Conservation (phyloP, 2,113 vertebrate genomes). For the Bufo bufo region DNA sequence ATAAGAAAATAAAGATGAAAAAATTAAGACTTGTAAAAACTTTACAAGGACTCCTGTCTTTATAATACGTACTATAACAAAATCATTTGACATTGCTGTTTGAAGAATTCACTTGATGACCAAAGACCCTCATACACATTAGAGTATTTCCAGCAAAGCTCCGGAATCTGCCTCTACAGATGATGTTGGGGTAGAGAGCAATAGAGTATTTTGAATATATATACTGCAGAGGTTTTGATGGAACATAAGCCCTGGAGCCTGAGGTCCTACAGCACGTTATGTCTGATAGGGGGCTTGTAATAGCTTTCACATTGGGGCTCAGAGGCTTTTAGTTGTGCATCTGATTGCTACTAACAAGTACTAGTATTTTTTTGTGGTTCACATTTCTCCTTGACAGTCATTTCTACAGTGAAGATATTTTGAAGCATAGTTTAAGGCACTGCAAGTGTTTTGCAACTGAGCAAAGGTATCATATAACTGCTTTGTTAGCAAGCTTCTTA, state of each 20-base stretch:
- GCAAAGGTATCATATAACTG: slow-evolving; percentile 11
- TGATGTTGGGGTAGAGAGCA: no score
- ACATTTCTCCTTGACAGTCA: background rate
- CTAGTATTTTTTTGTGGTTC: no score
- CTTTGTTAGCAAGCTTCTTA: slow-evolving; percentile 8
- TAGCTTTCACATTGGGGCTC: no score
- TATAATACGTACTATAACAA: background rate
- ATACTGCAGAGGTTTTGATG: no score
- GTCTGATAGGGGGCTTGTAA: no score
- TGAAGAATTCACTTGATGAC: background rate
- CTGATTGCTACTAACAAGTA: no score
- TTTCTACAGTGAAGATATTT: background rate
- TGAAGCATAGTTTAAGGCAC: background rate
- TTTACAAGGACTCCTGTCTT: background rate
- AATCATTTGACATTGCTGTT: background rate
- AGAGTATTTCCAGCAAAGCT: no score
- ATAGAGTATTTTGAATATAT: no score
- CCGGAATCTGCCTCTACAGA: no score
- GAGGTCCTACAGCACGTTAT: no score
- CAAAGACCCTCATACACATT: background rate
- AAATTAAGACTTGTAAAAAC: background rate
- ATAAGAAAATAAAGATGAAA: background rate
- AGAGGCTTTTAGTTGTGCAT: no score
- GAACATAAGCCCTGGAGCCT: no score
- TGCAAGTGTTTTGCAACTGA: background rate